These are phyloP conservation scores for Montipora efflorescens DNA, from an alignment of 64 coral and sea anemone species.

Conservation along the genomic window DNA sequence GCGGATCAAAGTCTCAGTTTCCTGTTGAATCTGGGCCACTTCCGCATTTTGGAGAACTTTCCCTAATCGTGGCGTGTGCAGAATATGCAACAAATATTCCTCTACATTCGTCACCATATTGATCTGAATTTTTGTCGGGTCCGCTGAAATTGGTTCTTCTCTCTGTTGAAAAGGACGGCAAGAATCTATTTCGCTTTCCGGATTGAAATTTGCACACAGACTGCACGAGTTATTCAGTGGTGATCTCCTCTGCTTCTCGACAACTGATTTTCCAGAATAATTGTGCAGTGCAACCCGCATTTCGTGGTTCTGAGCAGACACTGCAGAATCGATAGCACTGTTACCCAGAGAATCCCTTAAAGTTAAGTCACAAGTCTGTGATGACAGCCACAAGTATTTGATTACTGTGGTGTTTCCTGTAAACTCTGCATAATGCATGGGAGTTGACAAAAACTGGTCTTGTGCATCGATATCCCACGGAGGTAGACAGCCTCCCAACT, in stretches of 20 bases:
- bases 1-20: conserved; percentile 48
- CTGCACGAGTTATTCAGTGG: not conserved
- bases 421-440: conserved; percentile 63
- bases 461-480: conserved; percentile 44
- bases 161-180: not conserved
- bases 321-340: conserved; percentile 10
- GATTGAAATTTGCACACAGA: not conserved
- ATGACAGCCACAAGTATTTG: not conserved
- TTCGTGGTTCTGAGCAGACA: conserved; percentile 21
- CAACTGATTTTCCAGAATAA: not conserved
- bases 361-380: not conserved
- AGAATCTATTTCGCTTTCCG: not conserved
- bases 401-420: not conserved
- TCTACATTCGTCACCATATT: conserved; percentile 28
- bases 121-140: conserved; percentile 33
- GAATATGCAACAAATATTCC: conserved; percentile 46
- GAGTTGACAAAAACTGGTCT: conserved; percentile 51
- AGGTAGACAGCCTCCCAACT: not conserved
- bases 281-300: not conserved
- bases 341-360: conserved; percentile 11
- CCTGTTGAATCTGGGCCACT: conserved; percentile 25
- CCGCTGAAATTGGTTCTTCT: conserved; percentile 25
- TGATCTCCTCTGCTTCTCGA: not conserved
- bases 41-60: conserved; percentile 63
- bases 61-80: conserved; percentile 53